A percentile compares a stretch with the other conserved stretches of the same genome.
These are phyloP conservation scores for Vulpes vulpes DNA, from an alignment of 2,113 vertebrate species.

Conservation along the genomic window DNA sequence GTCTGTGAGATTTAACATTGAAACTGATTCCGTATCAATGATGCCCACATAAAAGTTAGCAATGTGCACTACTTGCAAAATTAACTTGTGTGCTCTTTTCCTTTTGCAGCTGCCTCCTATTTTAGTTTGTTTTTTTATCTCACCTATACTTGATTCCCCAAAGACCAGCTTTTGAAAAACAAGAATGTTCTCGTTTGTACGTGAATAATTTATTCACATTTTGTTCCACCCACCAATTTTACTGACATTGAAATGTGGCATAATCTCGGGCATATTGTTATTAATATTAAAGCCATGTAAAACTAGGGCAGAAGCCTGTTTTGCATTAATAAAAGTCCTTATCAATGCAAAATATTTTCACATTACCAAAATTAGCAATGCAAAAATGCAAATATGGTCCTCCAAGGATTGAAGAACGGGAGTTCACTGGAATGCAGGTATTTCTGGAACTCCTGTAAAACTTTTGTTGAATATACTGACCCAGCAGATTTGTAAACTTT, in stretches of 20 bases:
- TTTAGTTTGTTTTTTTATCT: constrained; percentile 75
- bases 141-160: constrained; percentile 68
- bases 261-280: constrained; percentile 79
- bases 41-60: constrained; percentile 57
- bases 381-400: constrained; percentile 82
- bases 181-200: constrained; percentile 82
- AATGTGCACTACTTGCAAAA: constrained; percentile 31
- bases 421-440: constrained; percentile 50
- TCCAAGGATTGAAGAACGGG: constrained; percentile 71
- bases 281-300: constrained; percentile 88
- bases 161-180: constrained; percentile 80
- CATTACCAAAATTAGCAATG: constrained; percentile 83
- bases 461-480: constrained; percentile 73
- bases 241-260: constrained; percentile 82
- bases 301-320: constrained; percentile 84
- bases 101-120: neutral
- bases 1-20: constrained; percentile 71
- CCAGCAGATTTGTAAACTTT: constrained; percentile 80
- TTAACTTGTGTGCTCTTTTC: constrained; percentile 43
- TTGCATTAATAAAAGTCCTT: constrained; percentile 81
- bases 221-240: constrained; percentile 81
- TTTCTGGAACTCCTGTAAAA: constrained; percentile 67
- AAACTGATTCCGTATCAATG: constrained; percentile 70
- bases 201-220: constrained; percentile 84
- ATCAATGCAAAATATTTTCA: constrained; percentile 83